These are phyloP conservation scores for Drosophila ustulata DNA, from an alignment of 2,888 invertebrate genomes.

Conservation along the genomic window DNA sequence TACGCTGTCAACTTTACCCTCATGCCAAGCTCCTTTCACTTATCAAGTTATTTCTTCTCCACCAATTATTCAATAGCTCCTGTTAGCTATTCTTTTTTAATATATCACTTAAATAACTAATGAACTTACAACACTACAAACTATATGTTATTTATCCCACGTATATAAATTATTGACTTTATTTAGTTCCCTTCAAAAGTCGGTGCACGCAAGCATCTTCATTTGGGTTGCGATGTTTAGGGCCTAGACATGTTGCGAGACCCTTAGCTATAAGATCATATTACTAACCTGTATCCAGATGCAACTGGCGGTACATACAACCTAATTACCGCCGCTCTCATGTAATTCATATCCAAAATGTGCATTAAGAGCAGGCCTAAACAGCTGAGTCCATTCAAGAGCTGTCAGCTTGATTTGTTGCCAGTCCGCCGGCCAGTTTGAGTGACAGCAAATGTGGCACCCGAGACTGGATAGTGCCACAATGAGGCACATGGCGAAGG, in stretches of 20 bases:
- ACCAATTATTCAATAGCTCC: too few relatives aligned
- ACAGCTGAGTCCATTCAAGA: slow-evolving; percentile 9
- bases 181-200: too few relatives aligned
- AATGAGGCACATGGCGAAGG: background rate
- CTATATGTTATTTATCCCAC: too few relatives aligned
- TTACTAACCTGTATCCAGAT: background rate
- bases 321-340: background rate
- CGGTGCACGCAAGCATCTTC: background rate
- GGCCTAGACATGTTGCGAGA: background rate
- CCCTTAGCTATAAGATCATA: background rate
- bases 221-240: background rate
- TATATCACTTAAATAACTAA: too few relatives aligned
- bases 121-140: too few relatives aligned
- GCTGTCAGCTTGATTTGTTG: slow-evolving; percentile 45
- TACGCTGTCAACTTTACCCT: too few relatives aligned
- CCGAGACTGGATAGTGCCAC: slow-evolving; percentile 1
- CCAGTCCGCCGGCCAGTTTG: slow-evolving; percentile 19
- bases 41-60: too few relatives aligned
- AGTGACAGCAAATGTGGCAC: slow-evolving; percentile 42
- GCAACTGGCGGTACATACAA: background rate
- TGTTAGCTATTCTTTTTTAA: too few relatives aligned
- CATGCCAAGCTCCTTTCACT: too few relatives aligned
- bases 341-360: background rate
- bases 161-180: too few relatives aligned
- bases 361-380: slow-evolving; percentile 12